These are phyloP conservation scores for Sipha maydis DNA, from an alignment of 2,888 invertebrate species.

Conservation along the genomic window DNA sequence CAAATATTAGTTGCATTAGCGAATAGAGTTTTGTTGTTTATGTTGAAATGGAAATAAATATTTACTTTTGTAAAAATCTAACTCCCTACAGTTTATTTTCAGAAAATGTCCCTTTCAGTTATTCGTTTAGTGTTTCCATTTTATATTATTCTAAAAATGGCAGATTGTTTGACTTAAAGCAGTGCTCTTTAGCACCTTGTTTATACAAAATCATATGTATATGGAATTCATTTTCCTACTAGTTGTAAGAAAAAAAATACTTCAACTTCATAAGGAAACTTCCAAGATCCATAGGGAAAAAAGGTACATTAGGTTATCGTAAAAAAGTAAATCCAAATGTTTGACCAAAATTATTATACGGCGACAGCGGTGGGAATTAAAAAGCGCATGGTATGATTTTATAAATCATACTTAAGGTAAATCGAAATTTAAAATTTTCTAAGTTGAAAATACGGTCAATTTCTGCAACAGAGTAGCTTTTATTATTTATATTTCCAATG, in stretches of 20 bases:
- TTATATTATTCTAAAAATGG: conserved; percentile 1
- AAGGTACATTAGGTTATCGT: background rate
- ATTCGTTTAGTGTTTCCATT: background rate
- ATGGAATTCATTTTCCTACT: background rate
- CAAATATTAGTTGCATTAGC: conserved; percentile 40
- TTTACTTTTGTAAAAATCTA: background rate
- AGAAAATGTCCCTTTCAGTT: conserved; percentile 40
- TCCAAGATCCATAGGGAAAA: background rate
- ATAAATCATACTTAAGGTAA: background rate
- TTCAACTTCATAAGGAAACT: background rate
- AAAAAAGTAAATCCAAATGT: background rate
- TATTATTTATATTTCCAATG: background rate
- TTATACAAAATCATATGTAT: background rate
- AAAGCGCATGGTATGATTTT: background rate
- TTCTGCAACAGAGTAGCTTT: background rate
- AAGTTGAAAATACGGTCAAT: background rate
- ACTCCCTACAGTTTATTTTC: conserved; percentile 22
- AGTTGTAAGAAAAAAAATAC: background rate
- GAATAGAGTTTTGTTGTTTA: conserved; percentile 31
- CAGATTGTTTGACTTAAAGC: conserved; percentile 28
- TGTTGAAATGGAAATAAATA: conserved; percentile 45
- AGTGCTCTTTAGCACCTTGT: background rate
- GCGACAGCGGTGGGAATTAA: background rate
- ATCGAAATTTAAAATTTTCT: background rate
- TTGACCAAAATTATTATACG: background rate